Conservation (phyloP, 2,113 vertebrate genomes). For the Rhynchopsitta pachyrhyncha region DNA sequence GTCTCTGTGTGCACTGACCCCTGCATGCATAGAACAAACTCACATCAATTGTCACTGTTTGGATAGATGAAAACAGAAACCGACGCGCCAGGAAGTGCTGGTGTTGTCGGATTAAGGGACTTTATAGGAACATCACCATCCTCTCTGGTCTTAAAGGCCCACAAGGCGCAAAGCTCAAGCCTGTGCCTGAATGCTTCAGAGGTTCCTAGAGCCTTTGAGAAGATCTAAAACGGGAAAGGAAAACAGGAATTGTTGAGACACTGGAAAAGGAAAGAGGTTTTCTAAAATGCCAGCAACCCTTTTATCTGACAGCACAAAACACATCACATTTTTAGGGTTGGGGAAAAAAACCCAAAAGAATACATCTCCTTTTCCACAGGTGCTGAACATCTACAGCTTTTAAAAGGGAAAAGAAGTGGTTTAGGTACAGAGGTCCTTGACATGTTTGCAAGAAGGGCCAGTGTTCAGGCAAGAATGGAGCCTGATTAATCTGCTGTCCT, state of each 20-base stretch:
- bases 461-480: background rate
- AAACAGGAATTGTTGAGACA: background rate
- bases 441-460: background rate
- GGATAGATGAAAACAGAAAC: background rate
- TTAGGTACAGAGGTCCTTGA: background rate
- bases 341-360: rapidly evolving
- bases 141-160: background rate
- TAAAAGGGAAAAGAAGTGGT: background rate
- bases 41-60: rapidly evolving
- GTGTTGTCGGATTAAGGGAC: background rate
- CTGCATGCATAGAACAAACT: background rate
- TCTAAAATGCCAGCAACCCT: background rate
- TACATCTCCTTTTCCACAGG: background rate
- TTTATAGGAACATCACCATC: background rate
- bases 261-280: background rate
- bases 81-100: rapidly evolving
- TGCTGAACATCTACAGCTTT: background rate
- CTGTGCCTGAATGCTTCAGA: background rate
- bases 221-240: background rate
- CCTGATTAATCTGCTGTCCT: background rate
- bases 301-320: background rate
- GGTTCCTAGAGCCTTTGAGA: background rate
- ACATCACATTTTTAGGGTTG: background rate
- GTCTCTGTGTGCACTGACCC: background rate
- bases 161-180: background rate